Percentiles rank a stretch among this genome's conserved stretches.
Evolutionary conservation across 2,888 invertebrate species (phyloP).

Genomic region (Stomorhina lunata): DNA sequence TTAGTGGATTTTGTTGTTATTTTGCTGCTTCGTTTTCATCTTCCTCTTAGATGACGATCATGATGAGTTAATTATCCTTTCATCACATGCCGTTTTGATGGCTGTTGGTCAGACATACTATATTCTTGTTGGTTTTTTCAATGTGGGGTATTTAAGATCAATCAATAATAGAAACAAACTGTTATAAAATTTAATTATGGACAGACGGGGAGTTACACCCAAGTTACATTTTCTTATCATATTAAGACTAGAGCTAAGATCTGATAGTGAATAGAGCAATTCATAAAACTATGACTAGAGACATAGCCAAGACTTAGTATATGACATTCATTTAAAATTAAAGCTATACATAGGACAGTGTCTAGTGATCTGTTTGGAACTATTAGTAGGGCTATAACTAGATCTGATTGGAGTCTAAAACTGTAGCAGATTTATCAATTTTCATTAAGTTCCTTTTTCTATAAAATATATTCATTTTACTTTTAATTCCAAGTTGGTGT

Average conservation of each 20-base stretch:
- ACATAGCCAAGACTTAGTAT: too few relatives aligned
- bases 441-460: too few relatives aligned
- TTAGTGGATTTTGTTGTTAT: not conserved
- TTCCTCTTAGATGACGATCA: not conserved
- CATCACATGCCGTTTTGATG: slow-evolving; percentile 62
- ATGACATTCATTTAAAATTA: too few relatives aligned
- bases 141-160: slow-evolving; percentile 25
- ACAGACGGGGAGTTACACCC: too few relatives aligned
- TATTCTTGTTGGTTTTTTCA: slow-evolving; percentile 1
- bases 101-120: not conserved
- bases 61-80: slow-evolving; percentile 66
- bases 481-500: not conserved
- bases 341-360: too few relatives aligned
- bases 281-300: too few relatives aligned
- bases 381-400: too few relatives aligned
- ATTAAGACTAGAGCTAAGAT: not conserved
- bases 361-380: too few relatives aligned
- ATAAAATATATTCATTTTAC: not conserved
- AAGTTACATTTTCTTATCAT: too few relatives aligned
- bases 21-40: not conserved
- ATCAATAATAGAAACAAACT: slow-evolving; percentile 24
- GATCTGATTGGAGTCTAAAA: too few relatives aligned
- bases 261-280: not conserved
- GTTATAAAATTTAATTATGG: not conserved
- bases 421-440: too few relatives aligned